Evolutionary conservation across 2,797 vertebrate species (phyloP).

Genomic region (Lindbergichthys nudifrons): DNA sequence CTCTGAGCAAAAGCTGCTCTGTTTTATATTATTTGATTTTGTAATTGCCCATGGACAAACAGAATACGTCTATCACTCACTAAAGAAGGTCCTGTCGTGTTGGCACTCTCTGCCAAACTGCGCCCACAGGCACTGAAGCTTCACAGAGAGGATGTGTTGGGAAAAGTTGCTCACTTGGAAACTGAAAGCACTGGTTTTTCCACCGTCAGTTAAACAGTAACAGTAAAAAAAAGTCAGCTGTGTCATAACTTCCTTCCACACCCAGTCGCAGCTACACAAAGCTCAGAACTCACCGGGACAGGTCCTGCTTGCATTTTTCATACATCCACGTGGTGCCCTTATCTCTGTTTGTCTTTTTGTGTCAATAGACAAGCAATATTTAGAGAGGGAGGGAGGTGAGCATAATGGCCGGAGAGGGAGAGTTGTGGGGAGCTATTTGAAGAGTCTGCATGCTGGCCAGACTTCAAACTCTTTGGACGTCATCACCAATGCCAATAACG

Average conservation of each 20-base stretch:
- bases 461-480: constrained; percentile 54
- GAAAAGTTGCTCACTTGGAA: constrained; percentile 43
- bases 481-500: constrained; percentile 53
- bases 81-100: constrained; percentile 28
- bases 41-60: constrained; percentile 8
- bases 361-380: constrained; percentile 14
- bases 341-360: background rate
- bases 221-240: constrained; percentile 34
- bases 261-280: constrained; percentile 4
- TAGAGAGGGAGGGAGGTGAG: constrained; percentile 29
- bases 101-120: constrained; percentile 34
- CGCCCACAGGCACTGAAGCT: constrained; percentile 40
- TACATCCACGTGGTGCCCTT: background rate
- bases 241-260: constrained; percentile 33
- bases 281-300: background rate
- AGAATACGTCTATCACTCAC: constrained; percentile 26
- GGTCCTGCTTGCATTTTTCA: background rate
- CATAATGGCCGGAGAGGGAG: constrained; percentile 2
- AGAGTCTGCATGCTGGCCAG: constrained; percentile 39
- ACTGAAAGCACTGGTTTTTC: constrained; percentile 49
- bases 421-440: constrained; percentile 48
- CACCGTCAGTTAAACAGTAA: constrained; percentile 40
- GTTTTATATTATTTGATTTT: constrained; percentile 19
- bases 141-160: constrained; percentile 41
- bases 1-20: constrained; percentile 8